Evolutionary conservation across 2,113 vertebrate genomes (phyloP).

Genomic region (Chionodraco myersi): DNA sequence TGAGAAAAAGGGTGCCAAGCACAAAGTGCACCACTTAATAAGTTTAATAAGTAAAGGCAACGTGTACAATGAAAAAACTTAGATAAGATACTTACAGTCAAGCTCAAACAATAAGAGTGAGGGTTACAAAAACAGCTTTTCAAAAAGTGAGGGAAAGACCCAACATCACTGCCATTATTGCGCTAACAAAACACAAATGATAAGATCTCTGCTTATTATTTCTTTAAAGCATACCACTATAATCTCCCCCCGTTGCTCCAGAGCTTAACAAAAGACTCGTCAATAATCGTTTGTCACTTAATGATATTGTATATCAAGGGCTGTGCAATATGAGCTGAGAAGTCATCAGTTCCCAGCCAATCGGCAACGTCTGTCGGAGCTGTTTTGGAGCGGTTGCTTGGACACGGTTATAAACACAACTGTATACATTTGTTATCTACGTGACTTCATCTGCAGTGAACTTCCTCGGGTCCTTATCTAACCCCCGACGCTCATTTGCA

Average conservation of each 20-base stretch:
- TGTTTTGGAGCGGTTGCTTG: conserved; percentile 41
- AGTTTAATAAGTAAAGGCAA: neutral
- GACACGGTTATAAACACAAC: conserved; percentile 53
- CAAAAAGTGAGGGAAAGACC: neutral
- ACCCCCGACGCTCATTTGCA: neutral
- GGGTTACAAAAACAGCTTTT: neutral
- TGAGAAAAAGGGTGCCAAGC: neutral
- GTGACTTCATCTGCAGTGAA: conserved; percentile 26
- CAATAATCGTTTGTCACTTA: conserved; percentile 46
- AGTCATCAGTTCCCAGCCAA: conserved; percentile 34
- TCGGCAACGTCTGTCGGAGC: conserved; percentile 2
- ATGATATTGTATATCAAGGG: conserved; percentile 51
- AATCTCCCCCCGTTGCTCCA: conserved; percentile 10
- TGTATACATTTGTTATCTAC: conserved; percentile 22
- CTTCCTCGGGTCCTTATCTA: conserved; percentile 33
- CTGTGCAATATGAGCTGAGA: conserved; percentile 11
- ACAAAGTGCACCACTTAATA: neutral
- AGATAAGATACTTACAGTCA: neutral
- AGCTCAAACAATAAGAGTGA: neutral
- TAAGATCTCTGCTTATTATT: neutral
- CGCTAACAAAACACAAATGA: neutral
- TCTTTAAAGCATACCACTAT: neutral
- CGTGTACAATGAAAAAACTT: neutral
- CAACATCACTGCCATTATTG: neutral
- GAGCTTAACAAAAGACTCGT: conserved; percentile 23